Base-by-base conservation (phyloP, 2,113 vertebrate species). In the Plestiodon gilberti region DNA sequence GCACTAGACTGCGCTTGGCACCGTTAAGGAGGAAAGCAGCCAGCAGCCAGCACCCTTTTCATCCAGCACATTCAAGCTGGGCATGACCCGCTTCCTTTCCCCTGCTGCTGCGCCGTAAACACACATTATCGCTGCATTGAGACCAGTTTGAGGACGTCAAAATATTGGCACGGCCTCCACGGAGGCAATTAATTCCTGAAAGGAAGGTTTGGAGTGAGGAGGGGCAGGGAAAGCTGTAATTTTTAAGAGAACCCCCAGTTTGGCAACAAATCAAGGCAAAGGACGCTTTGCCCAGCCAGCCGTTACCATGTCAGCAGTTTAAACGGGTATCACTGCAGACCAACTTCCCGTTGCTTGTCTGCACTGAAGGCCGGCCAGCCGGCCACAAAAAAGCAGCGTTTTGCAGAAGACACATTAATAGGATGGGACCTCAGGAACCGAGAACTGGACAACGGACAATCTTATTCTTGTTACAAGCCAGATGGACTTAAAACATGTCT, bases 151-250 rank as follows among this genome's bases (percentile, higher is more conserved):
- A 18, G 40, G 57, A 80, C 81, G 85, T 86, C 85, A 86, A 62
- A 86, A 86, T 81, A 86, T 86, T 86, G 85, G 85, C 76, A 81
- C 57, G 20, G 48, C 43, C 74, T 38, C 43, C 64, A 33, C 1
- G 48, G 35, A 75, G 35, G 85, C 10, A 48, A 81, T 86, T 86
- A 73, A 52, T 23, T 25, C 64, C 59, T 64, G 22, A 73, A 62
- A 86, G 55, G 11, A 7, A 35, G 64, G 78, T 25, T 52, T 15
- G 13, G 55, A 8, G 15, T 5, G 15, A 5, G 43, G 22, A 28
- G 13, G 65, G 43, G 20, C 2, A 55, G 62, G 48, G 78, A 74
- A 81, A 81, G 57, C 67, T 28, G 55, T 25, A 9, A 14, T 62
- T 28, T 35, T 73, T 20, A 17, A 81, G 59, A 40, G 20, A 61